Conservation (phyloP, 2,888 invertebrate genomes). For the Drosophila falleni region DNA sequence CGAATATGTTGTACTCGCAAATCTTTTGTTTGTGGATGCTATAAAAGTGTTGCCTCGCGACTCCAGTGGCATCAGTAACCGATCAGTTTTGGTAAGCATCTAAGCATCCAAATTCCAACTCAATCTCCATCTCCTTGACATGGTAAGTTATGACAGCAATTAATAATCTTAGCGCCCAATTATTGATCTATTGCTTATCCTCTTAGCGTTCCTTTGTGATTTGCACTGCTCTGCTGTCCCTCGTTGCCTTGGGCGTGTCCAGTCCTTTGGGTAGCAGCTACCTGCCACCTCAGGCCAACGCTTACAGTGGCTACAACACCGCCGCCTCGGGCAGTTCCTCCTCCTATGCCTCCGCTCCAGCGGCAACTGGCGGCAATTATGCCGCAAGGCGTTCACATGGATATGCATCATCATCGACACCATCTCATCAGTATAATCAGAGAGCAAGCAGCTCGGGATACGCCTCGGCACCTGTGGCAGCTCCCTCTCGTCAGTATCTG, state of each 20-base stretch:
- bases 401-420: background rate
- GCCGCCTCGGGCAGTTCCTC: conserved; percentile 36
- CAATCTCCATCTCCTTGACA: conserved; percentile 21
- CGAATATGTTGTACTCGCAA: conserved; percentile 42
- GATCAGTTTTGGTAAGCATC: conserved; percentile 44
- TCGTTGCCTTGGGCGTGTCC: conserved; percentile 49
- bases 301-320: conserved; percentile 55
- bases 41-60: conserved; percentile 63
- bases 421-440: conserved; percentile 6
- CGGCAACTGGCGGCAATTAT: conserved; percentile 32
- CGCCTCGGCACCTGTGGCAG: conserved; percentile 27
- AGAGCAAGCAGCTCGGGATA: conserved; percentile 17
- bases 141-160: conserved; percentile 56
- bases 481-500: conserved; percentile 46
- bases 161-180: background rate
- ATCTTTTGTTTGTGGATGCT: conserved; percentile 60
- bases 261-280: conserved; percentile 61
- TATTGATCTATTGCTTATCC: background rate
- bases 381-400: conserved; percentile 23
- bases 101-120: conserved; percentile 26
- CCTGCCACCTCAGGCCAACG: conserved; percentile 64
- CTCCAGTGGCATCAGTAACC: conserved; percentile 62
- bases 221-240: conserved; percentile 43
- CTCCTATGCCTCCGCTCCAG: conserved; percentile 31
- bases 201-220: conserved; percentile 49